These are phyloP conservation scores for Leptinotarsa texana DNA, from an alignment of 1,140 invertebrate genomes.

Conservation along the genomic window DNA sequence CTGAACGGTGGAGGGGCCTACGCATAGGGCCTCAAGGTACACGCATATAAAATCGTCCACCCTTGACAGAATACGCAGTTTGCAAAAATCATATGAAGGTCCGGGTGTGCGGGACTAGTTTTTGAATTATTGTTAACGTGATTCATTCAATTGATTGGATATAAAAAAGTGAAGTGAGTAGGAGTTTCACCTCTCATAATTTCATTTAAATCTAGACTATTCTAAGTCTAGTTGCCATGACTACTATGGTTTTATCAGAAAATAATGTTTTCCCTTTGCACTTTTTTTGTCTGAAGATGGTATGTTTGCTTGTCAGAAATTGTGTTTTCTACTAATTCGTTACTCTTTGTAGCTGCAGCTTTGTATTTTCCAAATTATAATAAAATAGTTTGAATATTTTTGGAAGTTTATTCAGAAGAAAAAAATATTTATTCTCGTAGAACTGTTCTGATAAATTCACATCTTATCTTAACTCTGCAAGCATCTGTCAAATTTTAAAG, in stretches of 20 bases:
- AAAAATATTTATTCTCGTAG: no score
- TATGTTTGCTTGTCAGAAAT: no score
- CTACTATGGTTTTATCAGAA: neutral
- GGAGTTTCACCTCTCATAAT: no score
- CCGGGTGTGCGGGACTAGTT: neutral
- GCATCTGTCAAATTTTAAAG: no score
- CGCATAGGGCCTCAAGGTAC: neutral
- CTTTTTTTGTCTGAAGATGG: neutral
- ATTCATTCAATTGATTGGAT: neutral
- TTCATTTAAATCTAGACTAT: neutral
- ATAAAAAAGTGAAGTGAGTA: neutral
- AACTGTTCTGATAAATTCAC: no score
- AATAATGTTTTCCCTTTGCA: neutral
- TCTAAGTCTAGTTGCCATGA: neutral
- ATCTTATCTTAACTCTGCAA: no score
- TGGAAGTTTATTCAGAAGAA: no score
- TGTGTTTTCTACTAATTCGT: no score
- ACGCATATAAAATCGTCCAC: slow-evolving; percentile 34
- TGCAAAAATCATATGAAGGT: slow-evolving; percentile 20
- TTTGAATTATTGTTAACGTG: neutral
- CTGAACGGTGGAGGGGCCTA: slow-evolving; percentile 27
- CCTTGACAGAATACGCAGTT: slow-evolving; percentile 27
- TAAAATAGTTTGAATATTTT: no score
- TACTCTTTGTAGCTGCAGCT: no score
- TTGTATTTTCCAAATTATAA: no score